Evolutionary conservation across 2,113 vertebrate genomes (phyloP).

Genomic region (Pica pica): DNA sequence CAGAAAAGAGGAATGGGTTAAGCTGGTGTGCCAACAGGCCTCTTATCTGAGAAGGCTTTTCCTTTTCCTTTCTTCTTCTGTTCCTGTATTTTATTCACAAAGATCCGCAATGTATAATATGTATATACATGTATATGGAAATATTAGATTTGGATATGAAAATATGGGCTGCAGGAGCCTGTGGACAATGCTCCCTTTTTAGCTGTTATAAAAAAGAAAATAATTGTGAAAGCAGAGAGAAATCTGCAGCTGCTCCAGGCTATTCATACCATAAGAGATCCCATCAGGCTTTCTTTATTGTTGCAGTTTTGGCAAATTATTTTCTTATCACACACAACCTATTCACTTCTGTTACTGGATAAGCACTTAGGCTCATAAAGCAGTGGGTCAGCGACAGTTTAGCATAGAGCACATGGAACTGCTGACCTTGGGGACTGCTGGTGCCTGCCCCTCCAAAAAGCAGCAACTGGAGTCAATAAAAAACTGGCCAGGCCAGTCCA

Average conservation of each 20-base stretch:
- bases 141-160: constrained; percentile 53
- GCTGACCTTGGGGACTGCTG: constrained; percentile 68
- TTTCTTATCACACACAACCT: constrained; percentile 85
- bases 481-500: constrained; percentile 63
- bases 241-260: constrained; percentile 81
- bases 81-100: constrained; percentile 33
- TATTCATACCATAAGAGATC: constrained; percentile 81
- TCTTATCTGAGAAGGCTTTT: constrained; percentile 46
- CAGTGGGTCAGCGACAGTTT: constrained; percentile 80
- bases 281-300: constrained; percentile 82
- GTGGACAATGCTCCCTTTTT: constrained; percentile 75
- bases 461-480: constrained; percentile 80
- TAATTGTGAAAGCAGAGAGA: constrained; percentile 82
- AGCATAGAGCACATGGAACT: constrained; percentile 72
- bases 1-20: constrained; percentile 6
- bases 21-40: constrained; percentile 4
- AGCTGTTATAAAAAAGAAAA: constrained; percentile 82
- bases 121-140: constrained; percentile 34
- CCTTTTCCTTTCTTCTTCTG: not conserved
- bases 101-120: constrained; percentile 30
- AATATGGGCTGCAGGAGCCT: constrained; percentile 65
- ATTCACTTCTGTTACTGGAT: constrained; percentile 83
- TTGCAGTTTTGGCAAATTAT: constrained; percentile 86
- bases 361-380: constrained; percentile 81
- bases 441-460: constrained; percentile 67